These are phyloP conservation scores for Tenthredo amoena DNA, from an alignment of 2,888 invertebrate genomes.

Conservation along the genomic window DNA sequence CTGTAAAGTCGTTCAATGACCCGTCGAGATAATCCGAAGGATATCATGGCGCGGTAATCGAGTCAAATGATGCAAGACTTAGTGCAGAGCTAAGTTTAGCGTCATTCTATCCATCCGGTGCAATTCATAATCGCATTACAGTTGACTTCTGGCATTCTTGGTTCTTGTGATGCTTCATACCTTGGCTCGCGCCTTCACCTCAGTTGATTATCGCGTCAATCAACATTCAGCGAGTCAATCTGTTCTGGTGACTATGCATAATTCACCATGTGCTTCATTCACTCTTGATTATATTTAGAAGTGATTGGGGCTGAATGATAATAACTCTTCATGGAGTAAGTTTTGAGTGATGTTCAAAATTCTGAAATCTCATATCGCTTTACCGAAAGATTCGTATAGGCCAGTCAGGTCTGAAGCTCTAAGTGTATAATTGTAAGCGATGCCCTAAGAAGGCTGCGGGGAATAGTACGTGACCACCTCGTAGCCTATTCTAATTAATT, in stretches of 20 bases:
- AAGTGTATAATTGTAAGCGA: conserved; percentile 37
- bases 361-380: background rate
- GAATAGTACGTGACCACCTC: conserved; percentile 33
- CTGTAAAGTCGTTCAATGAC: conserved; percentile 6
- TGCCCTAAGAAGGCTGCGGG: conserved; percentile 33
- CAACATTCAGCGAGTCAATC: background rate
- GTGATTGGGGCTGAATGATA: background rate
- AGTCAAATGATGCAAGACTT: conserved; percentile 55
- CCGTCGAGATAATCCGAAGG: conserved; percentile 57
- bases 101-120: conserved; percentile 53
- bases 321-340: background rate
- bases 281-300: background rate
- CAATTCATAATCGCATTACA: conserved; percentile 53
- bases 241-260: background rate
- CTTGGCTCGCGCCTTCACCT: background rate
- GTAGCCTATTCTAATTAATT: conserved; percentile 47
- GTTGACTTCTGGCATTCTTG: conserved; percentile 26
- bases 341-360: background rate
- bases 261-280: background rate
- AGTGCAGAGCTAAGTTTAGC: conserved; percentile 55
- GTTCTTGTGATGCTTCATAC: background rate
- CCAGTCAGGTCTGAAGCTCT: background rate
- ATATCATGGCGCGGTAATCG: conserved; percentile 30
- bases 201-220: conserved; percentile 28
- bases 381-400: background rate